phyloP scores from a whole-genome alignment of 2,113 vertebrate species.

The Mesembrinibis cayennensis region DNA sequence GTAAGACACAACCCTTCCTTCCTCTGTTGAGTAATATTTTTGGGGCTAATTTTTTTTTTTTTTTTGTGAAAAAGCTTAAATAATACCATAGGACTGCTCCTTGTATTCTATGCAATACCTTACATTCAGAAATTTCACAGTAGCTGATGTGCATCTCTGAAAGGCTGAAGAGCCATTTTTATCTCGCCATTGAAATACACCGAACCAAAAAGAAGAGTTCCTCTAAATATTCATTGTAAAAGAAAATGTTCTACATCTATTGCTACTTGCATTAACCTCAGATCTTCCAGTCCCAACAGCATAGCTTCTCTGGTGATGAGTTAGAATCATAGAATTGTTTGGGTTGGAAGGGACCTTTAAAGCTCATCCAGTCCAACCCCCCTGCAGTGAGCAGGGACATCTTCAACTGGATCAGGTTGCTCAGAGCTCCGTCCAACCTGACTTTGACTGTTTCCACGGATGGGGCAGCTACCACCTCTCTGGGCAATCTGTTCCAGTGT shows the following conservation, averaged over 20 bases:
- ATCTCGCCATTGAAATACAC: neutral
- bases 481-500: neutral
- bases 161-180: neutral
- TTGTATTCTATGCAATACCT: neutral
- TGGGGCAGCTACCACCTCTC: neutral
- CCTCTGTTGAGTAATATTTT: neutral
- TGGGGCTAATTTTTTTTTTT: neutral
- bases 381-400: neutral
- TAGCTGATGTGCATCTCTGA: neutral
- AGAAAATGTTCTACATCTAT: neutral
- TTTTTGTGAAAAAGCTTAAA: neutral
- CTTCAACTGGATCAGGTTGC: neutral
- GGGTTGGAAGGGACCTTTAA: no score
- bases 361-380: neutral
- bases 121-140: neutral
- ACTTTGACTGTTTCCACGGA: neutral
- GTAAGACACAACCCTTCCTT: neutral
- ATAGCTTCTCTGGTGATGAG: neutral
- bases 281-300: neutral
- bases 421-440: neutral
- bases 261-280: neutral
- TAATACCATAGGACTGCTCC: neutral
- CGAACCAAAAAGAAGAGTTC: neutral
- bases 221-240: neutral
- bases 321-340: neutral